Evolutionary conservation across 92 coral and sea anemone genomes (phyloP), one percentile per base, ranked within the genome.

Genomic region (Actinernus sp.): DNA sequence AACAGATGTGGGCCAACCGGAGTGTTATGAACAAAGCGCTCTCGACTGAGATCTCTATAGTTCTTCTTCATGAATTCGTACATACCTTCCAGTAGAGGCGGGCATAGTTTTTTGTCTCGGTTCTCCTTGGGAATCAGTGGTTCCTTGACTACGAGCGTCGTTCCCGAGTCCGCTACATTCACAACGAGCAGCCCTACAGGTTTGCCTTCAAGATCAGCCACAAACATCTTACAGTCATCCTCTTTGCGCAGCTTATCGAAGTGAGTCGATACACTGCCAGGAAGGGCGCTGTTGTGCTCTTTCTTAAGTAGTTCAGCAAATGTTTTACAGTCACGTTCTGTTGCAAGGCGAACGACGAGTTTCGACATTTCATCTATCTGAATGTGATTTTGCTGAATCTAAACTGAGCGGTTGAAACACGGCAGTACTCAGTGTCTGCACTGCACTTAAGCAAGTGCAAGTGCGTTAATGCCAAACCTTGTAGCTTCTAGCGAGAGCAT

Each of bases 101-200:
- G 23, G n/a, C 24, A 26, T 1, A 49, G 26, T 10, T 21, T 52
- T 12, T 17, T 31, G 13, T 0, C 59, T 36, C 26, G 3, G 44
- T 7, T 13, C 3, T 45, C 21, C 11, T 47, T 24, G 9, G 3
- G 8, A 25, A 33, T 48, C 48, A 28, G 20, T 13, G 37, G 24
- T 23, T 49, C 37, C 28, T 46, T 65, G 72, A 46, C 16, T 2
- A 49, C 72, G 32, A 65, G 72, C 14, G 72, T 48, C 13, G 72
- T 19, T 30, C 59, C 58, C 48, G 58, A 45, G 27, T 65, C 72
- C 13, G 50, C 72, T 19, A 49, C 39, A 13, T 33, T 21, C 14
- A 38, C 20, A 16, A 65, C 23, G 4, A 26, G 33, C n/a, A 32
- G 58, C 12, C 43, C 72, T 48, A 39, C 1, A 3, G 50, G n/a